Conservation (phyloP, 2,888 invertebrate species). For the Thecocarcelia acutangulata region DNA sequence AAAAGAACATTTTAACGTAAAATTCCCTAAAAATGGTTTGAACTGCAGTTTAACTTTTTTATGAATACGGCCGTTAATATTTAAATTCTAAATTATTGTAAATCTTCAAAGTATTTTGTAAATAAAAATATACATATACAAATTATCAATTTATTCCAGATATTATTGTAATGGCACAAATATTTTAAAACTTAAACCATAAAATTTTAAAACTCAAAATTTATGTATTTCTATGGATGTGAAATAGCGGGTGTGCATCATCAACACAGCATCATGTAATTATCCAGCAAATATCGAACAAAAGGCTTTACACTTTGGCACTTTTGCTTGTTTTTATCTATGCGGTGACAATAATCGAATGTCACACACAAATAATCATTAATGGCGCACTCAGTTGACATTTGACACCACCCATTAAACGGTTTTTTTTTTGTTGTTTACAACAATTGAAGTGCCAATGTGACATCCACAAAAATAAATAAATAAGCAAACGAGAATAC, state of each 20-base stretch:
- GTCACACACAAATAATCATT: constrained; percentile 44
- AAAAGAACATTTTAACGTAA: too few species aligned
- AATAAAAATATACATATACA: too few species aligned
- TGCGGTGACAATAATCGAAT: constrained; percentile 52
- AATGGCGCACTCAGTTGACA: constrained; percentile 12
- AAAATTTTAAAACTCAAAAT: too few species aligned
- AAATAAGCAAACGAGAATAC: background rate
- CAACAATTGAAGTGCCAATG: constrained; percentile 5
- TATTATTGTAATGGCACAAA: too few species aligned
- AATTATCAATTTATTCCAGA: too few species aligned
- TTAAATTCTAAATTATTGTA: too few species aligned
- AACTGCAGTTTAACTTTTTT: too few species aligned
- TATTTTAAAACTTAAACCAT: too few species aligned
- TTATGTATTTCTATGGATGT: too few species aligned
- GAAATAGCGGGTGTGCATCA: background rate
- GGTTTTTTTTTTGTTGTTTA: background rate
- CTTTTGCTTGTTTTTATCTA: constrained; percentile 13
- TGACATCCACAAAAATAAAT: constrained; percentile 6
- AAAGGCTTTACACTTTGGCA: constrained; percentile 27
- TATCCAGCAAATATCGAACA: background rate
- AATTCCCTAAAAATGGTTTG: too few species aligned
- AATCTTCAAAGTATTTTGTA: too few species aligned
- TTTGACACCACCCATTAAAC: constrained; percentile 35
- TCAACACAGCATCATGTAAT: background rate
- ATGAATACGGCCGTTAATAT: too few species aligned